Base-by-base conservation (phyloP, 2,113 vertebrate species). In the Loxodonta africana region DNA sequence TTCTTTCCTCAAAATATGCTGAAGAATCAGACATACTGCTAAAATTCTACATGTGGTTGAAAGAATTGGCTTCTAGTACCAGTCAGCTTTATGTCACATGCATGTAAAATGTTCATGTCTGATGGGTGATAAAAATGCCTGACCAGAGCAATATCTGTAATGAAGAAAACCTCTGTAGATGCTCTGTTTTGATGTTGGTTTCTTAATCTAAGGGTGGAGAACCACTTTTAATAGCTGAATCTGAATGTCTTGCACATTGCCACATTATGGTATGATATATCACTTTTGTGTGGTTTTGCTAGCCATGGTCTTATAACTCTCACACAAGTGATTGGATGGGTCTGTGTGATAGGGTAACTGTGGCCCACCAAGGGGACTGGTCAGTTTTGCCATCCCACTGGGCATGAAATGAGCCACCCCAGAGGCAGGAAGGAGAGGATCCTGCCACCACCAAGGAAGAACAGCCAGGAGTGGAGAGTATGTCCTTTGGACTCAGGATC, bases 211-310 rank as follows among this genome's bases (percentile, higher is more conserved):
- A 95, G 33, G 14, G 6, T n/a, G 1, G n/a, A 94, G 9, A 90
- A 74, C n/a, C 84, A 8, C 37, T 86, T 74, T 93, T 67, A 74
- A 91, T 92, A 92, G 74, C 12, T 90, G 18, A 93, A 88, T 90
- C 65, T 30, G 77, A 92, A 88, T 51, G 21, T 14, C 23, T 78
- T 87, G 46, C 88, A 89, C 44, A 37, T 81, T 77, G 48, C 4
- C 26, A 48, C 62, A 23, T 57, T 17, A 3, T 14, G 15, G 53
- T 57, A 17, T 3, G 53, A 57, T 57, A 14, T 10, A 57, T 57
- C 53, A 14, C 53, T 57, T 57, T 57, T 57, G 53, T 57, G 53
- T 57, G 53, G 53, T 14, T 57, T 57, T 57, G 12, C 53, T 57
- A 17, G 53, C 53, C 53, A 57, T 57, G 53, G 11, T 57, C 8